phyloP scores from a whole-genome alignment of 2,888 invertebrate species.

The Plagiodera versicolora region DNA sequence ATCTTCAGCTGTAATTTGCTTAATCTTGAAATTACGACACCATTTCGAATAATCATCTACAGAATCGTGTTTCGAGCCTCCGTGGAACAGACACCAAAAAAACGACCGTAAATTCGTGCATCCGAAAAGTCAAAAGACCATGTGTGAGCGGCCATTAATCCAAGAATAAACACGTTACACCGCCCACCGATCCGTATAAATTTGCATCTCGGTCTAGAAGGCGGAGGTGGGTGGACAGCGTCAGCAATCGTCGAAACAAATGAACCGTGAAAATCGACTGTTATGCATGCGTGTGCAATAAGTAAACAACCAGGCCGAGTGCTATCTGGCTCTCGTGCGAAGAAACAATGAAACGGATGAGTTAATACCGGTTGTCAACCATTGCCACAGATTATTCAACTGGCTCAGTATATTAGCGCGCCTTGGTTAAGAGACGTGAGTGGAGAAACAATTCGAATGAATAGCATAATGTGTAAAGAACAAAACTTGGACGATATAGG shows the following conservation, averaged over 20 bases:
- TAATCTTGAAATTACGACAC: not conserved
- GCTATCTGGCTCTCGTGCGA: not conserved
- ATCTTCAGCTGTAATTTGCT: too few relatives aligned
- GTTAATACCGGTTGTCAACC: not conserved
- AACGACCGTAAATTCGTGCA: conserved; percentile 30
- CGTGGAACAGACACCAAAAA: conserved; percentile 17
- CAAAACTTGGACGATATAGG: too few relatives aligned
- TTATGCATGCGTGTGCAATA: conserved; percentile 17
- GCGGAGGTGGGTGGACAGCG: conserved; percentile 32
- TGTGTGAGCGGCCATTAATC: conserved; percentile 33
- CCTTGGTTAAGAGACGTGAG: too few relatives aligned
- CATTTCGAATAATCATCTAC: not conserved
- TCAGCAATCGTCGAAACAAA: conserved; percentile 35
- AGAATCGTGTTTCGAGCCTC: conserved; percentile 10
- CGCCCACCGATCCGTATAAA: conserved; percentile 39
- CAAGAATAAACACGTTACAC: conserved; percentile 36
- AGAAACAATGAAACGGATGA: conserved; percentile 7
- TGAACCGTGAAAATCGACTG: conserved; percentile 33
- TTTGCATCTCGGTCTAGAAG: conserved; percentile 35
- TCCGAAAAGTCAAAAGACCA: conserved; percentile 26
- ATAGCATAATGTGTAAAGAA: too few relatives aligned
- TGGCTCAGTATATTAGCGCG: too few relatives aligned
- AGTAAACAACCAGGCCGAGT: conserved; percentile 5
- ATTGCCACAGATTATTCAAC: too few relatives aligned
- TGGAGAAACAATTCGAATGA: too few relatives aligned